Base-by-base conservation (phyloP, 2,797 vertebrate species). In the Meda fulgida region DNA sequence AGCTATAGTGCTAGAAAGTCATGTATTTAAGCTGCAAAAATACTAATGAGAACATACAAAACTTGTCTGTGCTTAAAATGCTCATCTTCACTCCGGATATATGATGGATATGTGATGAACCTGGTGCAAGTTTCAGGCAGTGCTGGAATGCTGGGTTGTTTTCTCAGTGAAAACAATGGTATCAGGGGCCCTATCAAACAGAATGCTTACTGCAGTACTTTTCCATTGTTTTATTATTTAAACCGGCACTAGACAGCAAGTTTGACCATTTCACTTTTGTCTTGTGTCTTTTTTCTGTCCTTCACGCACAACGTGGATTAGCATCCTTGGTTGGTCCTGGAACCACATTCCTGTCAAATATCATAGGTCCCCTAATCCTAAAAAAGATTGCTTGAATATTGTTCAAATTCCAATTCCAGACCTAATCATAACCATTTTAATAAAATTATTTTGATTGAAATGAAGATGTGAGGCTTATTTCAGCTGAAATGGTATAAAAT, bases 1-100 rank as follows among this genome's bases (percentile, higher is more conserved):
- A 36, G 43, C 5, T 8, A 80, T 66, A 51, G 43, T 51, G 29
- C 43, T 34, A 31, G 29, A 34, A 53, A 80, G 23, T 46, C 29
- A n/a, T 80, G 18, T 51, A 53, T 18, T 55, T 48, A 80, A 80
- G 40, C 53, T 65, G 65, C 78, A 70, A 38, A 80, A 69, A 51
- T 69, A 53, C 48, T 53, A 0, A 46, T 69, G 21, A 53, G 46
- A 69, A 36, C 19, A 67, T 31, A 66, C 38, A 43, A 23, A 80
- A 53, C 63, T 53, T 69, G 48, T 38, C 11, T 29, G 46, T 21
- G 66, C 34, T 55, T 69, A 26, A 70, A 29, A 53, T 53, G 23
- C n/a, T 13, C 40, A 19, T 13, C 26, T 31, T 23, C 34, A 34
- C 63, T 34, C 19, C 6, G 11, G 29, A 29, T 11, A 51, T 66